Conservation (phyloP, 2,797 vertebrate genomes). For the Phrynocephalus forsythii region DNA sequence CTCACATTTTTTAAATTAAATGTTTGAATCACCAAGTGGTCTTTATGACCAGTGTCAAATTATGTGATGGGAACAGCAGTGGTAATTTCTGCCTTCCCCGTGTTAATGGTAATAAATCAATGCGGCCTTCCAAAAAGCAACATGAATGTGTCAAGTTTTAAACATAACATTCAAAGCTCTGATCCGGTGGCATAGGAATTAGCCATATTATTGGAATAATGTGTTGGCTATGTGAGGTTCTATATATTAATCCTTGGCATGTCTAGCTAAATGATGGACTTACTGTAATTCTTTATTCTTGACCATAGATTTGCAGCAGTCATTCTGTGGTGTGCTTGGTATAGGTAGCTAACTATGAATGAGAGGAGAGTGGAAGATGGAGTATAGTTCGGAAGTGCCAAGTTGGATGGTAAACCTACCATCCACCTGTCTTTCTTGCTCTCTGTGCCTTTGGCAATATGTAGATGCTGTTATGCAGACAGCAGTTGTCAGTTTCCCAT, state of each 20-base stretch:
- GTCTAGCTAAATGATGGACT: neutral
- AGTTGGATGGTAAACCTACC: neutral
- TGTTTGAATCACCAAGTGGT: too few species aligned
- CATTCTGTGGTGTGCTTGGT: neutral
- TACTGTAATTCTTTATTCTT: neutral
- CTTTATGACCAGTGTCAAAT: too few species aligned
- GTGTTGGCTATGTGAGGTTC: neutral
- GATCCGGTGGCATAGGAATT: too few species aligned
- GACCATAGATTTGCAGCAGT: too few species aligned
- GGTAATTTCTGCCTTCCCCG: too few species aligned
- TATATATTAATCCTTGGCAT: neutral
- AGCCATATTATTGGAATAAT: too few species aligned
- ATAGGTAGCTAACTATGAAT: neutral
- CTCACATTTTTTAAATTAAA: too few species aligned
- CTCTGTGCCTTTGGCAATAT: neutral
- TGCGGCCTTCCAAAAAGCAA: too few species aligned
- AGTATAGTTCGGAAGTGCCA: neutral
- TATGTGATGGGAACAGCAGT: too few species aligned
- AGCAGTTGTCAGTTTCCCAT: neutral
- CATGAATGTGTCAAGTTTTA: too few species aligned
- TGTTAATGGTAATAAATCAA: too few species aligned
- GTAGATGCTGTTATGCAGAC: neutral
- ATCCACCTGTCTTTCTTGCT: neutral
- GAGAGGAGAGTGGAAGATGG: neutral
- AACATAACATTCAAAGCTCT: too few species aligned